These are phyloP conservation scores for Micrastur ruficollis DNA, from an alignment of 2,797 vertebrate genomes.

Conservation along the genomic window DNA sequence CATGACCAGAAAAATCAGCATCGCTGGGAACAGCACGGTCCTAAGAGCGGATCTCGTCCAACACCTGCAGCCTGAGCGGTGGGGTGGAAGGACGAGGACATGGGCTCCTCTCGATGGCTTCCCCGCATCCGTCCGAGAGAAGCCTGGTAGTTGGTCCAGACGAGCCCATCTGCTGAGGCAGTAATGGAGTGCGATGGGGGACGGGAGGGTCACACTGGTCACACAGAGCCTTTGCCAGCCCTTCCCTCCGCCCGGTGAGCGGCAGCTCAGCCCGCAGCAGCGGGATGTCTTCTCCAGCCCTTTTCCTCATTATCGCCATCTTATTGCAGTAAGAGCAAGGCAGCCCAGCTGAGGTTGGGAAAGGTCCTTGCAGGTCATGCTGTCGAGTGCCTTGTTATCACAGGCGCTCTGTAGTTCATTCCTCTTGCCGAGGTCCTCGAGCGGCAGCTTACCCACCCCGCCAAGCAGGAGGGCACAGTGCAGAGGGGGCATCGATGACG, in stretches of 20 bases:
- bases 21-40: rapidly evolving
- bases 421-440: neutral
- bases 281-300: neutral
- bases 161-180: neutral
- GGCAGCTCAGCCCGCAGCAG: neutral
- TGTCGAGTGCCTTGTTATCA: neutral
- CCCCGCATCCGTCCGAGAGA: neutral
- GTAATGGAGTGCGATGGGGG: neutral
- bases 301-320: neutral
- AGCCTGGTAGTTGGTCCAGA: neutral
- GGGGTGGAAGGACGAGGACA: neutral
- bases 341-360: neutral
- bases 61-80: neutral
- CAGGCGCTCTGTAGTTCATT: neutral
- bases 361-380: neutral
- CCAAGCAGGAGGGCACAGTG: neutral
- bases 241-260: neutral
- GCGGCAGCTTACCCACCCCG: neutral
- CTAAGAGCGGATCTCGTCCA: neutral
- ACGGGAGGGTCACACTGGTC: neutral
- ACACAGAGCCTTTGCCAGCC: neutral
- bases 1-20: neutral
- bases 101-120: neutral
- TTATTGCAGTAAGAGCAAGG: neutral
- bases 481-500: neutral